These are phyloP conservation scores for Leptopilina clavipes DNA, from an alignment of 1,140 invertebrate species.

Conservation along the genomic window DNA sequence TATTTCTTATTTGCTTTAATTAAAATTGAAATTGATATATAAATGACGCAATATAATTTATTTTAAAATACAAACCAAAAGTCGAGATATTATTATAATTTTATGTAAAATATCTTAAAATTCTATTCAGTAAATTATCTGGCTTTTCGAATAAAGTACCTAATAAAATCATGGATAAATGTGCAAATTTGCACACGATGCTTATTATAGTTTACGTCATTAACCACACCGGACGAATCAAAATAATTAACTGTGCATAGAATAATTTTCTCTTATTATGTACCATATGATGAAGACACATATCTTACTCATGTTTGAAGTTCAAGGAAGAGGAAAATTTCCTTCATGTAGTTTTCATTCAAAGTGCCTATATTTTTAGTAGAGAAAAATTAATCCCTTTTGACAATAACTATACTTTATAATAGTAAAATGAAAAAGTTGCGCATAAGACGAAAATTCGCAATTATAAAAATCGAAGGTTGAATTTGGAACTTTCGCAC, in stretches of 20 bases:
- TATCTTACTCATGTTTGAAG: background rate
- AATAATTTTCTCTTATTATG: background rate
- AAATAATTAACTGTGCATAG: constrained; percentile 4
- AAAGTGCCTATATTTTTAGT: too few relatives aligned
- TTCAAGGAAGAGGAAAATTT: background rate
- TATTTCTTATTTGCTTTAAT: too few relatives aligned
- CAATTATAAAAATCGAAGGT: too few relatives aligned
- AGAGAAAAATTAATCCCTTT: too few relatives aligned
- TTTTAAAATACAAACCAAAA: too few relatives aligned
- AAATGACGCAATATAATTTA: too few relatives aligned
- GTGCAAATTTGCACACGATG: background rate
- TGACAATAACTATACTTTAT: too few relatives aligned
- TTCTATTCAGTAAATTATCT: background rate
- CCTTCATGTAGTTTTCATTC: background rate
- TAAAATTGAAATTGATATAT: too few relatives aligned
- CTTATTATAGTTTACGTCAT: constrained; percentile 1
- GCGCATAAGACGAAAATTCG: too few relatives aligned
- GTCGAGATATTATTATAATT: too few relatives aligned
- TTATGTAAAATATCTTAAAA: background rate
- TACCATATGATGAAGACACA: background rate
- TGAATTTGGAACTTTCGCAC: too few relatives aligned
- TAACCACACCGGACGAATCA: constrained; percentile 27
- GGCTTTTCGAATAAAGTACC: background rate
- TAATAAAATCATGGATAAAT: background rate
- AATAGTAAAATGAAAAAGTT: too few relatives aligned